These are phyloP conservation scores for Cinara cedri DNA, from an alignment of 2,888 invertebrate genomes.

Conservation along the genomic window DNA sequence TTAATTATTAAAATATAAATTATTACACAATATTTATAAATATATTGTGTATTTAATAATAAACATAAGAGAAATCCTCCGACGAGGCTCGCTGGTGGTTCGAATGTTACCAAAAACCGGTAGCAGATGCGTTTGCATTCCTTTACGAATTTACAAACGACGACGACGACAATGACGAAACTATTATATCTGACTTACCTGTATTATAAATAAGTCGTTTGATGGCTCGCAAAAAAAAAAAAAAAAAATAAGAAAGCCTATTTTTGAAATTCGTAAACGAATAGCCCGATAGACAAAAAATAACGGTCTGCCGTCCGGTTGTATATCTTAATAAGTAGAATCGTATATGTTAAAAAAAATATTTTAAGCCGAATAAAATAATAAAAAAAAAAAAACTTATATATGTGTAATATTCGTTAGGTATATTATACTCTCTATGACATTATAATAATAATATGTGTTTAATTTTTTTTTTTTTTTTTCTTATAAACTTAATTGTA, in stretches of 20 bases:
- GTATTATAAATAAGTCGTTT: not conserved
- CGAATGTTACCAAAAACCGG: slow-evolving; percentile 56
- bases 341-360: slow-evolving; percentile 22
- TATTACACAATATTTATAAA: too few species aligned
- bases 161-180: too few species aligned
- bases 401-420: too few species aligned
- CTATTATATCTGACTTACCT: too few species aligned
- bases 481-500: not conserved
- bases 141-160: slow-evolving; percentile 42
- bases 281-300: slow-evolving; percentile 45
- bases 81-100: slow-evolving; percentile 54
- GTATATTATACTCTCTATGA: too few species aligned
- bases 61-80: slow-evolving; percentile 49
- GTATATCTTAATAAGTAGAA: slow-evolving; percentile 49
- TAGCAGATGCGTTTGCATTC: slow-evolving; percentile 52
- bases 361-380: slow-evolving; percentile 43
- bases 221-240: too few species aligned
- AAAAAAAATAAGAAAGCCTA: not conserved
- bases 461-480: too few species aligned
- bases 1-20: too few species aligned
- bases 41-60: not conserved
- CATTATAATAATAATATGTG: too few species aligned
- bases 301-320: slow-evolving; percentile 51
- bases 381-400: too few species aligned
- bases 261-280: slow-evolving; percentile 47